Evolutionary conservation across 2,888 invertebrate genomes (phyloP), one percentile per base, ranked within the genome.

Genomic region (Frankliniella fusca): DNA sequence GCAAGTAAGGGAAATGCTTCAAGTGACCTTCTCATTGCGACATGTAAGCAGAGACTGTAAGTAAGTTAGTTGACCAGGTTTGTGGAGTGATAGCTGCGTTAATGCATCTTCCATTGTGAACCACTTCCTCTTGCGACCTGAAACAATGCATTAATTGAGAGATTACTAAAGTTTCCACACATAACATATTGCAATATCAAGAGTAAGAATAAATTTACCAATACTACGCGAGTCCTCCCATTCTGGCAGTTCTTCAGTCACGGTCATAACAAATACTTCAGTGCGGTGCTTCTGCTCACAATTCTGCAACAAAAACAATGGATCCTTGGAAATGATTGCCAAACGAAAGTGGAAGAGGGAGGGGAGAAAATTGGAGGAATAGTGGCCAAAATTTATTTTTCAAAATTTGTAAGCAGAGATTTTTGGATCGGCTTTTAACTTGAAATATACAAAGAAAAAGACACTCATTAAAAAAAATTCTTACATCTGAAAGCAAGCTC

Each of bases 201-300:
- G 27, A 23, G 11, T 61, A 18, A 18, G 3, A 27, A 54, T 23
- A 76, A 50, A 23, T 50, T 83, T 85, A 90, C 90, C 90, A 90
- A 97, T 96, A 86, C 93, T 93, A 86, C 94, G 92, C 48, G 96
- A 95, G 89, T 98, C 98, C 89, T 97, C 97, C 97, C 97, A 98
- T 89, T 97, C 97, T 61, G 96, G 94, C 85, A 97, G 90, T 88
- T 97, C 95, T 88, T 97, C 95, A 61, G 95, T 95, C 83, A 97
- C 97, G 85, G 93, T 93, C 93, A 98, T 94, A 85, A 97, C 96
- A 90, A 95, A 98, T 85, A 98, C 97, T 88, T 95, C 95, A 80
- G 98, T 98, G 86, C 97, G 92, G 89, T 97, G 96, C 90, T 95
- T 97, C 88, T 97, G 94, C 88, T 97, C 97, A 84, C 92, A 92